Conservation (phyloP, 2,888 invertebrate genomes). For the Autographa pulchrina region DNA sequence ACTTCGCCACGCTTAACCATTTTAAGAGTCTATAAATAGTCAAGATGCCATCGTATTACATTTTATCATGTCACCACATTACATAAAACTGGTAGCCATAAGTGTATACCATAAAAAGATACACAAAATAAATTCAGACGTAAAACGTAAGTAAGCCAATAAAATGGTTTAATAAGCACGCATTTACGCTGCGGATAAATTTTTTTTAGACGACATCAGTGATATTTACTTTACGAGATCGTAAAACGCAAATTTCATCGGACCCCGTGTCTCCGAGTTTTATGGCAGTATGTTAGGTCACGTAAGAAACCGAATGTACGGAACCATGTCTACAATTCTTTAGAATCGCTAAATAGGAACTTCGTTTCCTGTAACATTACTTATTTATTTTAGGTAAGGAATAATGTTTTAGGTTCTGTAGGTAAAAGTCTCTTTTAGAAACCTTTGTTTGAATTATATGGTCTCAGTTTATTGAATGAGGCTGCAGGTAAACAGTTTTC, state of each 20-base stretch:
- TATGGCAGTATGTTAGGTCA: slow-evolving; percentile 50
- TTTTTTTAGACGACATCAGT: slow-evolving; percentile 72
- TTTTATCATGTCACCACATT: slow-evolving; percentile 34
- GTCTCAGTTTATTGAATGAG: neutral
- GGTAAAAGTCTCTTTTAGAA: neutral
- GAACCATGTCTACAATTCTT: slow-evolving; percentile 51
- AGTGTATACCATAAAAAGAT: slow-evolving; percentile 52
- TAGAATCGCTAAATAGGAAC: slow-evolving; percentile 44
- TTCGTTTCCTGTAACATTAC: slow-evolving; percentile 1
- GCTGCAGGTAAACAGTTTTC: neutral
- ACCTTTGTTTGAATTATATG: neutral
- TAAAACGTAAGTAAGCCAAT: slow-evolving; percentile 77
- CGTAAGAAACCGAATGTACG: slow-evolving; percentile 34
- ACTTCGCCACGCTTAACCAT: neutral
- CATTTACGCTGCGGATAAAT: slow-evolving; percentile 70
- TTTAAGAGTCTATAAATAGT: slow-evolving; percentile 33
- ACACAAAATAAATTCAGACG: slow-evolving; percentile 65
- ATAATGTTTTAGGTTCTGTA: neutral
- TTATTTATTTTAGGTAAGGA: slow-evolving; percentile 16
- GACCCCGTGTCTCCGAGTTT: slow-evolving; percentile 63
- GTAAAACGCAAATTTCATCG: slow-evolving; percentile 73
- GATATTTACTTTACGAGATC: slow-evolving; percentile 80
- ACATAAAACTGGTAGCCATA: slow-evolving; percentile 43
- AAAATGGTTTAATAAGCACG: slow-evolving; percentile 77
- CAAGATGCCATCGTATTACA: slow-evolving; percentile 22